Base-by-base conservation (phyloP, 1,140 invertebrate genomes). In the Drosophila bocki region DNA sequence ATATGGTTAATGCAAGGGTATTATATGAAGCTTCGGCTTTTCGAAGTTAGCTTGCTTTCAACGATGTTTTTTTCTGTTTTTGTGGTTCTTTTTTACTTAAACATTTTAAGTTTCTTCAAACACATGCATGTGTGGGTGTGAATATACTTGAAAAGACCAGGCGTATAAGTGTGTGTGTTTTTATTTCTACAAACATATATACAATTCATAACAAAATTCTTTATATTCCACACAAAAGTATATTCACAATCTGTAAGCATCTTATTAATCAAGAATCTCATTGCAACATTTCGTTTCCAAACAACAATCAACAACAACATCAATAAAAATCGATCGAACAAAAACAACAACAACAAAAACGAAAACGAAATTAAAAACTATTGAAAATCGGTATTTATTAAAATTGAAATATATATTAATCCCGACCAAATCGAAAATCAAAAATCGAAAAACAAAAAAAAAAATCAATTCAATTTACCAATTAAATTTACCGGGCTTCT, bases 221-320 rank as follows among this genome's bases (percentile, higher is more conserved):
- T 72, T 82, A 82, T 82, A 75, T 82, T 74, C 64, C 60, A 80
- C 82, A 56, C 67, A 42, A 77, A 32, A 78, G 61, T 84, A 47
- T 74, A 78, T 81, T 78, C 56, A 81, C 74, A 53, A 68, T 44
- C 78, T 87, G 45, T 74, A 68, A 79, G 63, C 80, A 86, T 86
- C 69, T 87, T 82, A 86, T 86, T 86, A 86, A 86, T 86, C 83
- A 80, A 87, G 42, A 77, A 86, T 86, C 71, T 87, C 83, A 86
- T 87, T 80, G 80, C 81, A 83, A 83, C 83, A 75, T 87, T 87
- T 87, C 80, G 83, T 83, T 87, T 87, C 80, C 79, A 78, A 82
- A 87, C 65, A 86, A 85, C 59, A 64, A 85, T 71, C 79, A 76
- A 86, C 79, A 65, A 82, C 61, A 64, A 85, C 63, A 62, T 84